Conservation (phyloP, 2,888 invertebrate species). For the Thereva nobilitata region DNA sequence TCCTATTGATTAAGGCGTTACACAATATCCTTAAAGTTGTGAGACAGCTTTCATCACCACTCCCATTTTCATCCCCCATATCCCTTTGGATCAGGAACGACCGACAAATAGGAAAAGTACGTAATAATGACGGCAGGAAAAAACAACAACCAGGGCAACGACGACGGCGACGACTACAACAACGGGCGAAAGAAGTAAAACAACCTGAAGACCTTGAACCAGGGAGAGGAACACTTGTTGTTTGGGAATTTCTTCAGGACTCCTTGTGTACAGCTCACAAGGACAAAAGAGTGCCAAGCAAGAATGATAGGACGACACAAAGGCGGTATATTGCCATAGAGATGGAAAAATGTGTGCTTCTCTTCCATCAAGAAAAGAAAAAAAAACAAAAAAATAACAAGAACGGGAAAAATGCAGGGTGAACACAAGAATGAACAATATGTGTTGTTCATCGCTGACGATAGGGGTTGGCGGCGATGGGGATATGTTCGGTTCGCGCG, state of each 20-base stretch:
- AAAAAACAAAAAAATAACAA: no score
- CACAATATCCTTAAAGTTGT: slow-evolving; percentile 34
- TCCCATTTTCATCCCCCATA: neutral
- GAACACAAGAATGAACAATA: no score
- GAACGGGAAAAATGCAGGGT: no score
- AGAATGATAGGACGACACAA: slow-evolving; percentile 34
- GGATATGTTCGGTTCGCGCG: no score
- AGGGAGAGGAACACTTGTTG: slow-evolving; percentile 27
- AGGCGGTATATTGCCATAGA: slow-evolving; percentile 29
- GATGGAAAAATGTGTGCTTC: slow-evolving; percentile 16
- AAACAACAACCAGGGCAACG: neutral
- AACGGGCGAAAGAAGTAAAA: slow-evolving; percentile 24
- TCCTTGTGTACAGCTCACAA: no score
- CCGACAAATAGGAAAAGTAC: slow-evolving; percentile 23
- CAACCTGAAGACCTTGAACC: slow-evolving; percentile 34
- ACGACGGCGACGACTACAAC: no score
- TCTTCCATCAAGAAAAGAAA: no score
- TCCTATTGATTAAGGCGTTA: slow-evolving; percentile 33
- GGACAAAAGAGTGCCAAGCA: neutral
- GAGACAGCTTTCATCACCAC: slow-evolving; percentile 17
- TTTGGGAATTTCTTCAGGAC: slow-evolving; percentile 10
- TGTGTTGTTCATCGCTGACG: no score
- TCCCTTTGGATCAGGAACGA: neutral
- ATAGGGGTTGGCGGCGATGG: no score
- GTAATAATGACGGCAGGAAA: slow-evolving; percentile 22